These are phyloP conservation scores for Eretmocerus hayati DNA, from an alignment of 2,888 invertebrate genomes.

Conservation along the genomic window DNA sequence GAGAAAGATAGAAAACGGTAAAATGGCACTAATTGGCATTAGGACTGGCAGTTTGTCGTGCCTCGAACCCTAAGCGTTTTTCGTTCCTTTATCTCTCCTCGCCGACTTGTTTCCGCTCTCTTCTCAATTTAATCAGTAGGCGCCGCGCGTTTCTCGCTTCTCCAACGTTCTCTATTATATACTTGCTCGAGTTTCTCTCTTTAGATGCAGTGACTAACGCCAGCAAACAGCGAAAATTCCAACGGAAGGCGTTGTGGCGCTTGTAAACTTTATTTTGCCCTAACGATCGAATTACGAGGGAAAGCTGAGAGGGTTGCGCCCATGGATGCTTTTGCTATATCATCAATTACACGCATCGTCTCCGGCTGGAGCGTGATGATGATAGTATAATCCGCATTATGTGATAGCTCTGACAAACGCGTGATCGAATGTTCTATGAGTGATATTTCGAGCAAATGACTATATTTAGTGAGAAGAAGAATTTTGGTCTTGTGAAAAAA, in stretches of 20 bases:
- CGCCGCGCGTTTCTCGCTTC: slow-evolving; percentile 16
- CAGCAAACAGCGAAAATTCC: slow-evolving; percentile 18
- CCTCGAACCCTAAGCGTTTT: slow-evolving; percentile 25
- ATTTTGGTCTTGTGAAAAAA: too few species aligned
- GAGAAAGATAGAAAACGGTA: too few species aligned
- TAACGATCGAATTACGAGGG: slow-evolving; percentile 10
- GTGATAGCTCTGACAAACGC: too few species aligned
- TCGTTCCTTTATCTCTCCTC: slow-evolving; percentile 5
- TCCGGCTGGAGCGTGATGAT: too few species aligned
- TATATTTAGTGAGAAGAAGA: too few species aligned
- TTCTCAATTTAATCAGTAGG: slow-evolving; percentile 23
- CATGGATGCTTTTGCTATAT: neutral
- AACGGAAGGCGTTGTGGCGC: slow-evolving; percentile 2
- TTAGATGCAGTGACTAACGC: slow-evolving; percentile 9
- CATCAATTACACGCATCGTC: slow-evolving; percentile 4
- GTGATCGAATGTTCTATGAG: too few species aligned
- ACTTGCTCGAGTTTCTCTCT: neutral
- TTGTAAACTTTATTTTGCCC: slow-evolving; percentile 11
- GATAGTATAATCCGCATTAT: too few species aligned
- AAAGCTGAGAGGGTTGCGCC: neutral
- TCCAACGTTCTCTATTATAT: neutral
- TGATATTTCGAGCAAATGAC: too few species aligned
- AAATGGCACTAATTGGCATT: slow-evolving; percentile 48
- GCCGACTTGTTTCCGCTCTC: slow-evolving; percentile 24
- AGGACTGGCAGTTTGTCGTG: slow-evolving; percentile 44